phyloP scores from a whole-genome alignment of 2,113 vertebrate genomes.

The Lepus europaeus region DNA sequence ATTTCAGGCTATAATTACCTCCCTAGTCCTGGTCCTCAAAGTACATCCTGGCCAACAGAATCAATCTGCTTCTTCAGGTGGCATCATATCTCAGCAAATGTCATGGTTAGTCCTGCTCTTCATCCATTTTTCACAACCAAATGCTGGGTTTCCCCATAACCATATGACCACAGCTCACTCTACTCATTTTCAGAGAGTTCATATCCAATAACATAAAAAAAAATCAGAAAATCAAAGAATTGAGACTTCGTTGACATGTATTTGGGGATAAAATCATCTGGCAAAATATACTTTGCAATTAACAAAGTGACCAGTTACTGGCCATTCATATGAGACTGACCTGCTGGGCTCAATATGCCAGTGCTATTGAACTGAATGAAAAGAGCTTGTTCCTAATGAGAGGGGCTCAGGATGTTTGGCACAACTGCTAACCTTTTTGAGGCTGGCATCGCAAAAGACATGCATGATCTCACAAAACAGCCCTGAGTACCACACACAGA shows the following conservation, averaged over 20 bases:
- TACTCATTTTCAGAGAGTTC: conserved; percentile 50
- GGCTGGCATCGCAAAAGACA: conserved; percentile 17
- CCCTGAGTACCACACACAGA: neutral
- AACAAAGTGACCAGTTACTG: conserved; percentile 61
- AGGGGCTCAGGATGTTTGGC: conserved; percentile 56
- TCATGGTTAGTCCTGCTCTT: neutral
- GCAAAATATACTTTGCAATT: conserved; percentile 62
- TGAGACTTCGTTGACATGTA: conserved; percentile 24
- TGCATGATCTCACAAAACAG: conserved; percentile 25
- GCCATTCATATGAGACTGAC: conserved; percentile 51
- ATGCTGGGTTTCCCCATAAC: neutral
- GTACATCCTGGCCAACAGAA: conserved; percentile 20
- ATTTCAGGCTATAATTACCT: conserved; percentile 53
- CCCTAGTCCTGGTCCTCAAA: conserved; percentile 37
- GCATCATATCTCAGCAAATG: conserved; percentile 18
- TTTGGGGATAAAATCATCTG: conserved; percentile 63
- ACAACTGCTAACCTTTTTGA: conserved; percentile 35
- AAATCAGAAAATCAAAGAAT: conserved; percentile 57
- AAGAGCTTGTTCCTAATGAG: conserved; percentile 62
- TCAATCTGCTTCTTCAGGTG: conserved; percentile 32
- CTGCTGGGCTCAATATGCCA: conserved; percentile 58
- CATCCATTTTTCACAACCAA: conserved; percentile 44
- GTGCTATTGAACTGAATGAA: conserved; percentile 54
- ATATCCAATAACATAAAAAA: conserved; percentile 50
- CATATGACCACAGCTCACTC: neutral